Evolutionary conservation across 92 coral and sea anemone genomes (phyloP).

Genomic region (Diadumene lineata): DNA sequence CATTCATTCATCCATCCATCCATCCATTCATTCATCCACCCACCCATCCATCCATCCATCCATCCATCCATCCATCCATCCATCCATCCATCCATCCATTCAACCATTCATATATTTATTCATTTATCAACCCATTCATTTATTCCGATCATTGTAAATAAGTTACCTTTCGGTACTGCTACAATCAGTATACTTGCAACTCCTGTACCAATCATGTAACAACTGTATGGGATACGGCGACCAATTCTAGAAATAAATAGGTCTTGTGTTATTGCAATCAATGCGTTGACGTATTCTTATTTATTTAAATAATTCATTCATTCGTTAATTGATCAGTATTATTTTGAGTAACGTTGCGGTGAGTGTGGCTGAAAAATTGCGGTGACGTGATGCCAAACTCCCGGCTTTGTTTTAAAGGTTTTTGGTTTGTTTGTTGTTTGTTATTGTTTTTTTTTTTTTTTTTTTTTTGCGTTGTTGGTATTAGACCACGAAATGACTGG

Average conservation of each 20-base stretch:
- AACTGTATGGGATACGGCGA: slow-evolving; percentile 34
- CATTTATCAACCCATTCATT: background rate
- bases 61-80: background rate
- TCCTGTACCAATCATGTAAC: slow-evolving; percentile 33
- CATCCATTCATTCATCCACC: background rate
- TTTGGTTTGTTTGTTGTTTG: no score
- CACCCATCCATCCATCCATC: background rate
- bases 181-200: slow-evolving; percentile 34
- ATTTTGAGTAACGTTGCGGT: no score
- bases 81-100: background rate
- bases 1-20: background rate
- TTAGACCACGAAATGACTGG: no score
- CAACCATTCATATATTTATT: background rate
- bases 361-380: no score
- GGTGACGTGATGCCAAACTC: no score
- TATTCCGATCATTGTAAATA: background rate
- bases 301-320: no score
- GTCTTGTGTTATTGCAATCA: background rate
- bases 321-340: no score
- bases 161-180: slow-evolving; percentile 37
- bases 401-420: no score
- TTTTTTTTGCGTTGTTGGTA: no score
- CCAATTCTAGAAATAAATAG: slow-evolving; percentile 24
- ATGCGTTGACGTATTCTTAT: no score
- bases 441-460: no score